These are phyloP conservation scores for Graptemys geographica DNA, from an alignment of 2,797 vertebrate species.

Conservation along the genomic window DNA sequence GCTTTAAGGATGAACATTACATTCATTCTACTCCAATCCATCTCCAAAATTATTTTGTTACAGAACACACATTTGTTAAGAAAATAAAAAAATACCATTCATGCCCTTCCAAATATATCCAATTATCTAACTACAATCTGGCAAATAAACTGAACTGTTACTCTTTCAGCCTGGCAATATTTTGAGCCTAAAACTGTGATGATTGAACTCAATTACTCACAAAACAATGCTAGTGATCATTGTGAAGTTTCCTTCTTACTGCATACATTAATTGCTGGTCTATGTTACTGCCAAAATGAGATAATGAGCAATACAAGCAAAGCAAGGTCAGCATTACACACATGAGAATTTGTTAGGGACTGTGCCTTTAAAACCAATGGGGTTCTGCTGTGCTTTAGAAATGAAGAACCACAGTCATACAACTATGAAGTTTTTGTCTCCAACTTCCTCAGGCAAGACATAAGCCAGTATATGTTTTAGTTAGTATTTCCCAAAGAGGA, in stretches of 20 bases:
- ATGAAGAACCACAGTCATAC: accelerated
- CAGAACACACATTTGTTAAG: slow-evolving; percentile 37
- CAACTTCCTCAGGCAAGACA: neutral
- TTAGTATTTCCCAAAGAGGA: neutral
- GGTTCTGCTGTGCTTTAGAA: slow-evolving; percentile 23
- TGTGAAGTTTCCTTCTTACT: slow-evolving; percentile 29
- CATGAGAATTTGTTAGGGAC: neutral
- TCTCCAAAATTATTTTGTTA: slow-evolving; percentile 55
- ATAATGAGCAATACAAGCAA: neutral
- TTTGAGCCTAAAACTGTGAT: slow-evolving; percentile 32
- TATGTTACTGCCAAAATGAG: slow-evolving; percentile 23
- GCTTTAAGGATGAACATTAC: slow-evolving; percentile 40
- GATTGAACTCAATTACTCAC: slow-evolving; percentile 21
- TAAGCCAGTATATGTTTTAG: neutral
- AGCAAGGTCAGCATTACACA: neutral
- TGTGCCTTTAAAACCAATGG: neutral
- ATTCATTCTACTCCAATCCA: slow-evolving; percentile 32
- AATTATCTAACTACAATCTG: slow-evolving; percentile 56
- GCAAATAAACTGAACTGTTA: slow-evolving; percentile 24
- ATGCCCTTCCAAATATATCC: slow-evolving; percentile 56
- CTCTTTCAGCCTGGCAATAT: slow-evolving; percentile 8
- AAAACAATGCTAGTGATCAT: slow-evolving; percentile 30
- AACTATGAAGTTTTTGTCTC: neutral
- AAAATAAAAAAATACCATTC: slow-evolving; percentile 29
- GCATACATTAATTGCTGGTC: neutral